Conservation (phyloP, 2,113 vertebrate species). For the Charina bottae region DNA sequence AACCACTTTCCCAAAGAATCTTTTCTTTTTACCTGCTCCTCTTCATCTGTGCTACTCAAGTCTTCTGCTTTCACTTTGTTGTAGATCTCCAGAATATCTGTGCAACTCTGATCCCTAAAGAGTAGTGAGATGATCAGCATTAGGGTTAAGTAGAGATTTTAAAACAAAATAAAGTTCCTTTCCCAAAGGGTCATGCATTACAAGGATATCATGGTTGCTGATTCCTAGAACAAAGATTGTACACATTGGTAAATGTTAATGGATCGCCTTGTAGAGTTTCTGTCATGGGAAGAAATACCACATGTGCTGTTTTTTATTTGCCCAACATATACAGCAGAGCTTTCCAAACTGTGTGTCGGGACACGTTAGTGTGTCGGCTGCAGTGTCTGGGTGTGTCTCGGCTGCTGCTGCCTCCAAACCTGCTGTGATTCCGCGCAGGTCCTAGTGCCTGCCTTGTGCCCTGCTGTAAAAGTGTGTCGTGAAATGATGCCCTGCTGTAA, state of each 20-base stretch:
- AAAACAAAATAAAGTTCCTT: neutral
- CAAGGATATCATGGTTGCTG: too few species aligned
- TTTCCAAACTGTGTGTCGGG: too few species aligned
- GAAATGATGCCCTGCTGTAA: too few species aligned
- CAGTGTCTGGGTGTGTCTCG: too few species aligned
- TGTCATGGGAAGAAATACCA: neutral
- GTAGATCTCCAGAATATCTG: constrained; percentile 90
- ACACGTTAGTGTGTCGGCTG: too few species aligned
- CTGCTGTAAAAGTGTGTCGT: too few species aligned
- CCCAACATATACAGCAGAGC: neutral
- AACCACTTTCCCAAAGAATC: neutral
- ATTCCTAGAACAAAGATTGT: neutral
- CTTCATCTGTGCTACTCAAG: constrained; percentile 85
- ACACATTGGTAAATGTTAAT: neutral
- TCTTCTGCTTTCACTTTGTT: constrained; percentile 87
- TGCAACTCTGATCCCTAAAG: constrained; percentile 92
- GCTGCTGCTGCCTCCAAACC: too few species aligned
- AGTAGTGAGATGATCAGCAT: constrained; percentile 21
- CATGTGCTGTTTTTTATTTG: neutral
- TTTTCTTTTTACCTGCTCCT: constrained; percentile 74
- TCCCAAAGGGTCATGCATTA: neutral
- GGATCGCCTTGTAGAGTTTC: neutral
- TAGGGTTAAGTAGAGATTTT: neutral
- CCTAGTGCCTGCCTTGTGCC: too few species aligned
- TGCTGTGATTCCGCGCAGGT: too few species aligned